Conservation (phyloP, 2,888 invertebrate species). For the Lacanobia oleracea region DNA sequence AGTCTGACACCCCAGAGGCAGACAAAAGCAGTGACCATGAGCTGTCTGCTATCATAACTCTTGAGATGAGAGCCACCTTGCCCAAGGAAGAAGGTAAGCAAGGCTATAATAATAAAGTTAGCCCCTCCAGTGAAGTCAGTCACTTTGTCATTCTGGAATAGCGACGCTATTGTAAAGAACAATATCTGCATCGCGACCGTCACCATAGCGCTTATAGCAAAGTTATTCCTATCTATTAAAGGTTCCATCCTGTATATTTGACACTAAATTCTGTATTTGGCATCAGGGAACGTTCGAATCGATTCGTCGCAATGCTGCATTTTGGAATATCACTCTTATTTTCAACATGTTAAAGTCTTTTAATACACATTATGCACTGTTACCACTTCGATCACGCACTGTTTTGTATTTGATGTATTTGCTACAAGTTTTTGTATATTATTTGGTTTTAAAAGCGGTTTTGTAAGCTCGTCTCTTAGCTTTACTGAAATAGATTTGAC, state of each 20-base stretch:
- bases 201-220: slow-evolving; percentile 96
- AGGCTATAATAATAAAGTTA: slow-evolving; percentile 97
- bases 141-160: slow-evolving; percentile 96
- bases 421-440: slow-evolving; percentile 53
- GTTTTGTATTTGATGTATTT: slow-evolving; percentile 33
- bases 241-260: slow-evolving; percentile 91
- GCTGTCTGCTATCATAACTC: slow-evolving; percentile 96
- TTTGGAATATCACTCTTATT: slow-evolving; percentile 62
- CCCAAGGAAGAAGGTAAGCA: slow-evolving; percentile 96
- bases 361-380: slow-evolving; percentile 47
- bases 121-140: slow-evolving; percentile 98
- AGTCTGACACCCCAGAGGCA: slow-evolving; percentile 97
- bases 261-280: slow-evolving; percentile 79
- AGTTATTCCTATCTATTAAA: slow-evolving; percentile 95
- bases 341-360: slow-evolving; percentile 45
- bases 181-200: slow-evolving; percentile 96
- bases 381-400: slow-evolving; percentile 45
- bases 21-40: slow-evolving; percentile 97
- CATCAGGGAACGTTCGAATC: slow-evolving; percentile 72
- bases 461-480: slow-evolving; percentile 69
- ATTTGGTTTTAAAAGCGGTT: slow-evolving; percentile 59
- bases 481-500: slow-evolving; percentile 88
- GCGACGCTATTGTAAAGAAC: slow-evolving; percentile 96
- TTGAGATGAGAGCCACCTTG: slow-evolving; percentile 93
- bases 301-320: slow-evolving; percentile 85